Evolutionary conservation across 2,113 vertebrate species (phyloP), one percentile per base, ranked within the genome.

Genomic region (Aphyosemion australe): DNA sequence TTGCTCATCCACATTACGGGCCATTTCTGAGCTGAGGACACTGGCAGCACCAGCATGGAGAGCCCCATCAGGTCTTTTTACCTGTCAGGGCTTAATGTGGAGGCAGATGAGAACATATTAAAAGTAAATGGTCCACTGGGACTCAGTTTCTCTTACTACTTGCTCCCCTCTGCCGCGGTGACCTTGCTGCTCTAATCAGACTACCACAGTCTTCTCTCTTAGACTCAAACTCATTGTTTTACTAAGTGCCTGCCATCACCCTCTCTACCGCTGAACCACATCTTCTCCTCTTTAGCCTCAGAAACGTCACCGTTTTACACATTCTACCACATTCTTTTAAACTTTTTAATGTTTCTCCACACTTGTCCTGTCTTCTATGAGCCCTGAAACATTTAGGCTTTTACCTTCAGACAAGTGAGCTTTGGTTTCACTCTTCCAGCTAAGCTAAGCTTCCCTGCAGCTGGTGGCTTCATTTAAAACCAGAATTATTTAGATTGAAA

Each of bases 61-160:
- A 65, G 65, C 50, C 54, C 65, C 52, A 6, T 53, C 57, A 48
- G 41, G 8, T 0, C 0, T 52, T 74, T 73, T 70, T 10, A 66
- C 75, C 68, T 31, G 72, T 31, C 49, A 51, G 66, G 45, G 66
- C 66, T 78, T 80, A 84, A 76, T 82, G 78, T 82, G 56, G 65
- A 80, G 72, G 79, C 84, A 83, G 72, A 85, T 87, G 87, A 89
- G 87, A 78, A 83, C 66, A 55, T 84, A 75, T 89, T 87, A 81
- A 85, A 80, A 85, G 80, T 87, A 81, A 85, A 80, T 84, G 80
- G 79, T 71, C 84, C 79, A 39, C 66, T 21, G 79, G 71, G 84
- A 85, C 72, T 79, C 64, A 49, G 49, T 71, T 76, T 80, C 70
- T 57, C 63, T 72, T 76, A 65, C 67, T 78, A 45, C 70, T 68